Evolutionary conservation across 92 coral and sea anemone genomes (phyloP).

Genomic region (Umimayanthus chanpuru): DNA sequence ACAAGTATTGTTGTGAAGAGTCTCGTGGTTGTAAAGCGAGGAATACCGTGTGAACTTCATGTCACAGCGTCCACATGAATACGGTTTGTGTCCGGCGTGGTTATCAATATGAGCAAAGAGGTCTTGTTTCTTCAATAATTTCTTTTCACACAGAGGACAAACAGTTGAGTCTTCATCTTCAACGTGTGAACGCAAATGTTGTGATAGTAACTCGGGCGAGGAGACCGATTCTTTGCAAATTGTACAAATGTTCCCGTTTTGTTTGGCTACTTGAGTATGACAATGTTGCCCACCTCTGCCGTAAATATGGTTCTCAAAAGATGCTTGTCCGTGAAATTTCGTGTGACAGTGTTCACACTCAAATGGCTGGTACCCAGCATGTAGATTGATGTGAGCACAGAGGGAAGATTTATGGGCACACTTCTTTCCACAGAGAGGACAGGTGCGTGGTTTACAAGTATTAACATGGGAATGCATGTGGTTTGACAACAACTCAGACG

Average conservation of each 20-base stretch:
- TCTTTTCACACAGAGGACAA: neutral
- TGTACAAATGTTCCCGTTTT: neutral
- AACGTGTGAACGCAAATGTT: neutral
- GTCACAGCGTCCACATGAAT: neutral
- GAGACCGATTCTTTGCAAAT: neutral
- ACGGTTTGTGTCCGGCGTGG: neutral
- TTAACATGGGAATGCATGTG: neutral
- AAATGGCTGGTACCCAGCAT: neutral
- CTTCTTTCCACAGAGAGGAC: neutral
- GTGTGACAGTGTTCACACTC: neutral
- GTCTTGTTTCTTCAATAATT: neutral
- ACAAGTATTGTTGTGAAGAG: neutral
- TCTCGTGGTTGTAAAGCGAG: neutral
- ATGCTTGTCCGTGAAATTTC: neutral
- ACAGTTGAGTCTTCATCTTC: neutral
- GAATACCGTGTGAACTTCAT: neutral
- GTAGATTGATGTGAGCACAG: neutral
- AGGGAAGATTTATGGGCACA: neutral
- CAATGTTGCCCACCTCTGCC: neutral
- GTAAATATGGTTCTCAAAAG: neutral
- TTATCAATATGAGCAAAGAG: neutral
- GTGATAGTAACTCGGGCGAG: neutral
- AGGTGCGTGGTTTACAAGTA: neutral
- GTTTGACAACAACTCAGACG: neutral
- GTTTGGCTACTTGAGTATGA: neutral